phyloP scores from a whole-genome alignment of 2,797 vertebrate genomes.

The Mionectes olivaceus region DNA sequence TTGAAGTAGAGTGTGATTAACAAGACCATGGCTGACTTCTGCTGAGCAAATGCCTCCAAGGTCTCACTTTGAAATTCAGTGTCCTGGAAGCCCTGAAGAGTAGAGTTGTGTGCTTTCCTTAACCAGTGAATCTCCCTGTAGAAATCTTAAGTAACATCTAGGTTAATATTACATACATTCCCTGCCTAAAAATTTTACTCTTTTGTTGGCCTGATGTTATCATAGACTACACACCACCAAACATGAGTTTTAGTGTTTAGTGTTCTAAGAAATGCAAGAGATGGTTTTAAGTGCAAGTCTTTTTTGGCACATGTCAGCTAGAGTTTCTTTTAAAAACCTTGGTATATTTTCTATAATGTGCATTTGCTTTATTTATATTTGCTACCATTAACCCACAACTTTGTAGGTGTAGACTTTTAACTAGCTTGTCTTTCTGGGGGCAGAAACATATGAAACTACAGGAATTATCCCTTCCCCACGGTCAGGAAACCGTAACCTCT shows the following conservation, averaged over 20 bases:
- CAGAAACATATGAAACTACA: background rate
- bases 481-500: background rate
- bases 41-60: background rate
- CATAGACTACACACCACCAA: background rate
- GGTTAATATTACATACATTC: background rate
- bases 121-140: background rate
- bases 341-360: background rate
- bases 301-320: background rate
- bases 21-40: background rate
- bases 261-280: background rate
- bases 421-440: background rate
- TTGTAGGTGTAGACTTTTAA: background rate
- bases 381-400: background rate
- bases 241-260: rapidly evolving
- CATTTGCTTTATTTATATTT: background rate
- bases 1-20: background rate
- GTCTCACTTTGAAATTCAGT: background rate
- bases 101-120: background rate
- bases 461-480: background rate
- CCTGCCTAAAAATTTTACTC: background rate
- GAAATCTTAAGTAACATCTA: background rate
- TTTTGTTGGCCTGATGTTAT: background rate
- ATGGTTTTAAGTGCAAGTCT: background rate
- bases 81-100: background rate
- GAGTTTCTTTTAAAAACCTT: background rate